Percentiles rank a stretch among this genome's conserved stretches.
These are phyloP conservation scores for Halcyon malimbica DNA, from an alignment of 2,113 vertebrate genomes.

Conservation along the genomic window DNA sequence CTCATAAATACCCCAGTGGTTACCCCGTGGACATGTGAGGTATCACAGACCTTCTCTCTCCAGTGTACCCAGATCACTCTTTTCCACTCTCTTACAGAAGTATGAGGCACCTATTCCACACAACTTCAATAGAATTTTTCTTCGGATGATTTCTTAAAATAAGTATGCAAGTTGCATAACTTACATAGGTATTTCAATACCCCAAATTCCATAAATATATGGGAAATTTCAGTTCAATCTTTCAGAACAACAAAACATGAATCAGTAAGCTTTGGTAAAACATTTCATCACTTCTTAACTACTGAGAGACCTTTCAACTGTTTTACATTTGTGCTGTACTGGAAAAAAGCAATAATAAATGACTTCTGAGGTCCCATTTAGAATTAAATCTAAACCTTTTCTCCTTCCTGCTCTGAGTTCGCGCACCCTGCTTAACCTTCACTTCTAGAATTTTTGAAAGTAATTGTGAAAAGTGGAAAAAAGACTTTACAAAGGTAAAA, in stretches of 20 bases:
- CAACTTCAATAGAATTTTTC: not conserved
- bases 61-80: not conserved
- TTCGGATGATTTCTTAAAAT: not conserved
- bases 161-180: not conserved
- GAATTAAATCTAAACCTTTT: not conserved
- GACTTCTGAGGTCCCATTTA: not conserved
- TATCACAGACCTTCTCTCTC: not conserved
- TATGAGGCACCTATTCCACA: not conserved
- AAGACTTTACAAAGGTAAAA: not conserved
- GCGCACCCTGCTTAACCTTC: not conserved
- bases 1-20: not conserved
- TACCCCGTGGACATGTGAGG: not conserved
- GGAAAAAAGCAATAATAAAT: slow-evolving; percentile 17
- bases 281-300: not conserved
- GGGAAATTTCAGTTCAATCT: not conserved
- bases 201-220: not conserved
- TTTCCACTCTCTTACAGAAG: not conserved
- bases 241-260: not conserved
- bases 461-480: not conserved
- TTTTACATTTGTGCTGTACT: not conserved
- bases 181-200: not conserved
- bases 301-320: not conserved
- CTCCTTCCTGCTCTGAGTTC: not conserved
- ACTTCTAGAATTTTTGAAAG: not conserved
- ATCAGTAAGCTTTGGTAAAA: not conserved